Base-by-base conservation (phyloP, 1,140 invertebrate species). In the Bombus vancouverensis region DNA sequence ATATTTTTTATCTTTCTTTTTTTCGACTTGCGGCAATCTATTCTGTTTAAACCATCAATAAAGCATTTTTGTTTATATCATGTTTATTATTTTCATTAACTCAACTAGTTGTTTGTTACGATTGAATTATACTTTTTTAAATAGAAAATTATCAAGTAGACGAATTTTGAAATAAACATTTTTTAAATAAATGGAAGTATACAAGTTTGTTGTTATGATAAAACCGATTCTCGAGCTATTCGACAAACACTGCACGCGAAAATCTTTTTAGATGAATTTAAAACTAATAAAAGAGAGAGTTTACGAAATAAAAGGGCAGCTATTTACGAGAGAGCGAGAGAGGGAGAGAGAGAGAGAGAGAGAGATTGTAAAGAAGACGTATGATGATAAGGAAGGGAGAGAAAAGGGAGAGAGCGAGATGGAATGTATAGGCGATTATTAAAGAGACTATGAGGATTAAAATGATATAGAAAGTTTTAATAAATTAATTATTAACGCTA, bases 401-500 rank as follows among this genome's bases (percentile, higher is more conserved):
- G 72, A 62, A n/a, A 84, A 88, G 75, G 75, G 72, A 81, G 44
- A 83, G 75, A 74, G 82, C 25, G 65, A 71, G 9, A 81, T 66
- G 65, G 65, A 85, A 89, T 90, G 90, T 90, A 92, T 88, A 89
- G 91, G 66, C 77, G 59, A 74, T 86, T 72, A 84, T 88, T 84
- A 81, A 87, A 89, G 81, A 92, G 74, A 91, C 88, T 92, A 92
- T 87, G 78, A 88, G 89, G 88, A 92, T 88, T 87, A 91, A 91
- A 81, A 92, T 85, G 90, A 89, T 88, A 90, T 89, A 92, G 89
- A 93, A 93, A 92, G 91, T 93, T 93, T 92, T 92, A 92, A 93
- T 90, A 91, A 92, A 94, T 91, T 91, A 90, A 92, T 90, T 93
- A 90, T 85, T 91, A 92, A 92, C 83, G 82, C 87, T 91, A 92